Evolutionary conservation across 2,797 vertebrate species (phyloP).

Genomic region (Botia kubotai): DNA sequence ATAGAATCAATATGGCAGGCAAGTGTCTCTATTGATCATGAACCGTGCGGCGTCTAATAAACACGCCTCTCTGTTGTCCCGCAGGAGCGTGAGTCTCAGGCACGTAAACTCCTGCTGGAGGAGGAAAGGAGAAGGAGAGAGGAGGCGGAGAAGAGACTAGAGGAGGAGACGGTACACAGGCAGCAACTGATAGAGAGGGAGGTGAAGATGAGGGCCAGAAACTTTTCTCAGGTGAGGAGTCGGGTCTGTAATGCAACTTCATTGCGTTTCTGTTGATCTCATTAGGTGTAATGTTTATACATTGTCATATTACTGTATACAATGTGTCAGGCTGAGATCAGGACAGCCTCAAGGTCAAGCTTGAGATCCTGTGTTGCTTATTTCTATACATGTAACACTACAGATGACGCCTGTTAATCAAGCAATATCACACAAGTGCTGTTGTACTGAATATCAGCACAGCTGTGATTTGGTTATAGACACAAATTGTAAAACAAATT

Average conservation of each 20-base stretch:
- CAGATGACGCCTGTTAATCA: neutral
- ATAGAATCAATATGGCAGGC: neutral
- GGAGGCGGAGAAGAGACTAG: conserved; percentile 87
- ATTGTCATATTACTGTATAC: too few species aligned
- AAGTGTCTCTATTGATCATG: conserved; percentile 7
- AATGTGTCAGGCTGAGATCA: too few species aligned
- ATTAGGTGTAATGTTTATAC: too few species aligned
- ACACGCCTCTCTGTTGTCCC: neutral
- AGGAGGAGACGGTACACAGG: conserved; percentile 87
- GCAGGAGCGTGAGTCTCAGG: conserved; percentile 89
- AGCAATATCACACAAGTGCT: neutral
- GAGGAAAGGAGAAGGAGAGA: conserved; percentile 91
- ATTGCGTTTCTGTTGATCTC: too few species aligned
- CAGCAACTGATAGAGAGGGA: conserved; percentile 94
- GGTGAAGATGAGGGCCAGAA: conserved; percentile 93
- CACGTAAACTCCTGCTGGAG: conserved; percentile 87
- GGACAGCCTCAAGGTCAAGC: too few species aligned
- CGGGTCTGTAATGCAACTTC: neutral
- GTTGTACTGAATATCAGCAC: neutral
- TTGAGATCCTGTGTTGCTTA: too few species aligned
- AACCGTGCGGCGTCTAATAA: neutral
- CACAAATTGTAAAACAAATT: neutral
- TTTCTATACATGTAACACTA: neutral
- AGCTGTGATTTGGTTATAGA: neutral
- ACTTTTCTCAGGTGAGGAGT: conserved; percentile 88